Evolutionary conservation across 2,113 vertebrate genomes (phyloP), one percentile per base, ranked within the genome.

Genomic region (Leucopsar rothschildi): DNA sequence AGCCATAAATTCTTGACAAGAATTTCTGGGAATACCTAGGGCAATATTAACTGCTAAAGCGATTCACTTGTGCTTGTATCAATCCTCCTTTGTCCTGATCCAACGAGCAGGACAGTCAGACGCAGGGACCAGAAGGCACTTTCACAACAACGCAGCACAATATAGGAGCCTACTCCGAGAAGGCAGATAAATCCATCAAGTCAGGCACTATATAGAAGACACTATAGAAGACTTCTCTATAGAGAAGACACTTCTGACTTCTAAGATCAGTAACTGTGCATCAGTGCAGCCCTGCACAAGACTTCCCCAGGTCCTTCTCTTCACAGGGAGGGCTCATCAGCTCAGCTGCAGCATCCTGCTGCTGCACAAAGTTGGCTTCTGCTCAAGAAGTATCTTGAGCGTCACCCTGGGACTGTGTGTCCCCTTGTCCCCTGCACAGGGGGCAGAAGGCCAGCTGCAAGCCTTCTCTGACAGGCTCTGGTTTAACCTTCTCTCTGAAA

Each of bases 91-190:
- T 44, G 35, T 45, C 55, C 55, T 59, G 50, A 91, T 11, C 16
- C 37, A 72, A 23, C 21, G 35, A 56, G 42, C 22, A 72, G 28
- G 29, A 45, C 2, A 19, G 47, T 35, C 0, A 1, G 29, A 66
- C 50, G 45, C 0, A 18, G 10, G 11, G 65, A 85, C 40, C 35
- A 68, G 22, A 23, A 71, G 22, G 8, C 39, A 71, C 49, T 79
- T 66, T 44, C 11, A 4, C 5, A 52, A 27, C 47, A 53, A 3
- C 0, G 0, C 55, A n/a, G 45, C 18, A 27, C 3, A 10, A 65
- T 28, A 31, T 11, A 75, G 59, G 29, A 78, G 47, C 42, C 73
- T 59, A 11, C 23, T 50, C 31, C 9, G 31, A 68, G 21, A 11
- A 5, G 21, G 27, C 60, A 89, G 39, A 20, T 28, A 50, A 71